A percentile compares a stretch with the other conserved stretches of the same genome.
Conservation (phyloP, 2,797 vertebrate species). For the Arremon brunneinucha region DNA sequence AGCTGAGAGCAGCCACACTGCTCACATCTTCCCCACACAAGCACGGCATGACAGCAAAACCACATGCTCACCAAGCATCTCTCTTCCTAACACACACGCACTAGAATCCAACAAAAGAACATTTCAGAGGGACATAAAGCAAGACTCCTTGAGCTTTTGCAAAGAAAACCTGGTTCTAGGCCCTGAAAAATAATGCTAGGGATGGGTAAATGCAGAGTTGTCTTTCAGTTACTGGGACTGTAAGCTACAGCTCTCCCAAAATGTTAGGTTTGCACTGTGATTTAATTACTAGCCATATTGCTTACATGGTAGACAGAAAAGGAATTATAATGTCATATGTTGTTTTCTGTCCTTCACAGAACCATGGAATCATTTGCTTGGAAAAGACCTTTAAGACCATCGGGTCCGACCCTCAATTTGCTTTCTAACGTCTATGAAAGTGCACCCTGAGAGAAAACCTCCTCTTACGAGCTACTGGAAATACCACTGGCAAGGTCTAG, state of each 20-base stretch:
- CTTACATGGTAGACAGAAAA: background rate
- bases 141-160: background rate
- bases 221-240: background rate
- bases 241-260: slow-evolving; percentile 14
- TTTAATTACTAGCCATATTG: background rate
- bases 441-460: background rate
- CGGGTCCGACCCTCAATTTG: background rate
- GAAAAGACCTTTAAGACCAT: background rate
- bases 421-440: background rate
- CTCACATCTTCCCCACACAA: background rate
- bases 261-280: background rate
- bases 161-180: background rate
- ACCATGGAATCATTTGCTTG: background rate
- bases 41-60: background rate
- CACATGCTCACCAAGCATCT: background rate
- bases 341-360: background rate
- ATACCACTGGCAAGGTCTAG: rapidly evolving
- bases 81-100: background rate
- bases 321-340: background rate
- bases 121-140: background rate
- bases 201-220: background rate
- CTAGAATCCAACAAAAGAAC: background rate
- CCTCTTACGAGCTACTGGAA: background rate
- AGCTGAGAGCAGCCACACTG: background rate
- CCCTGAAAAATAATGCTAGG: background rate